Base-by-base conservation (phyloP, 2,888 invertebrate species). In the Apamea crenata region DNA sequence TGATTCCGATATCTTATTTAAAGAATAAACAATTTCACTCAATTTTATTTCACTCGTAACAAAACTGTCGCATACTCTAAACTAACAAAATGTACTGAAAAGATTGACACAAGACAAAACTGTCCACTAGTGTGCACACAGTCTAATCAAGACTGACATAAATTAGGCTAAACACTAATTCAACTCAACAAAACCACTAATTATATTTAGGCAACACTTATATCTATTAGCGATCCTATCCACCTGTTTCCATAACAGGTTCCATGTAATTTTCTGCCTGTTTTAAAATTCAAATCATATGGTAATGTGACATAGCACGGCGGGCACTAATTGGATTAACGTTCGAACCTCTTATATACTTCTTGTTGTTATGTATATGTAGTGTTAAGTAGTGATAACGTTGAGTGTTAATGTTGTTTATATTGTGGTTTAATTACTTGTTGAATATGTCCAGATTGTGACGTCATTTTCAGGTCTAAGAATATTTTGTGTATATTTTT, bases 231-330 rank as follows among this genome's bases (percentile, higher is more conserved):
- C 68, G 56, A 80, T 16, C 72, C 65, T 82, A 83, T 91, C 86
- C 92, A 95, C 93, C 93, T 94, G 95, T 53, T 66, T 75, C 66
- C 66, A 90, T 90, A 92, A 91, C 91, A 87, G 91, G 93, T 91
- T 86, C 91, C 89, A 89, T 93, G 94, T 94, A 94, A 94, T 94
- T 94, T 93, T 92, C 91, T 93, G 88, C 90, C 92, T 92, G 88
- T 92, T 96, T 95, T 96, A 94, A 95, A 96, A 95, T 96, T 95
- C 90, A 95, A 96, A 96, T 95, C 88, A 91, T 90, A 96, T 96
- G 96, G 88, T 94, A 96, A 96, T 96, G 93, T 94, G 95, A 95
- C 94, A 93, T 90, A 88, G 93, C 90, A 87, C 90, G 86, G 88
- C 88, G 84, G 92, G 90, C 93, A 87, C 94, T 96, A 96, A 96